phyloP scores from a whole-genome alignment of 2,113 vertebrate species.

The Istiophorus platypterus region DNA sequence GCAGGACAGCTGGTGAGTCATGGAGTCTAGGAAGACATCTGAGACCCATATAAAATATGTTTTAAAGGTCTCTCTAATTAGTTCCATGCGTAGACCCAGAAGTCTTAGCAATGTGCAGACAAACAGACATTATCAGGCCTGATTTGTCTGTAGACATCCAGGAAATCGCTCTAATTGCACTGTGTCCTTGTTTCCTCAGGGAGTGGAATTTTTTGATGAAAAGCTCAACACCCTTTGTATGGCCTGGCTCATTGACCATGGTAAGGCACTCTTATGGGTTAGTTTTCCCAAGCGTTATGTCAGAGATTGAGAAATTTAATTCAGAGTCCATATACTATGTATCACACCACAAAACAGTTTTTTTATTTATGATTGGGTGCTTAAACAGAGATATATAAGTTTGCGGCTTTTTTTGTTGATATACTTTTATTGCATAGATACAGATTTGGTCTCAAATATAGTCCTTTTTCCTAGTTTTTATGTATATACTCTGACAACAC shows the following conservation, averaged over 20 bases:
- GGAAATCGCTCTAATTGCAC: neutral
- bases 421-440: neutral
- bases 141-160: neutral
- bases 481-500: too few species aligned
- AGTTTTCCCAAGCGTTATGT: neutral
- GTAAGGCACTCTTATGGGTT: slow-evolving; percentile 76
- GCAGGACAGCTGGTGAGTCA: slow-evolving; percentile 91
- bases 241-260: slow-evolving; percentile 96
- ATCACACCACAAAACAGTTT: neutral
- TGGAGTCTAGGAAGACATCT: neutral
- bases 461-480: neutral
- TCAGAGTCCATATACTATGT: too few species aligned
- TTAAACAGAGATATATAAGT: neutral
- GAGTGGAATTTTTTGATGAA: slow-evolving; percentile 95
- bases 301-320: neutral
- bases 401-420: neutral
- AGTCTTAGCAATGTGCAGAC: neutral
- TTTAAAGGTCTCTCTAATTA: slow-evolving; percentile 26
- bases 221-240: slow-evolving; percentile 95
- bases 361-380: neutral
- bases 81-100: slow-evolving; percentile 1
- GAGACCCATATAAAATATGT: slow-evolving; percentile 18
- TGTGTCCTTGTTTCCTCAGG: slow-evolving; percentile 78
- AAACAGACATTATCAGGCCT: neutral
- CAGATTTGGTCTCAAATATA: neutral